Evolutionary conservation across 30 jellyfish, hydroid and myxozoan genomes (phyloP).

Genomic region (Turritopsis dohrnii): DNA sequence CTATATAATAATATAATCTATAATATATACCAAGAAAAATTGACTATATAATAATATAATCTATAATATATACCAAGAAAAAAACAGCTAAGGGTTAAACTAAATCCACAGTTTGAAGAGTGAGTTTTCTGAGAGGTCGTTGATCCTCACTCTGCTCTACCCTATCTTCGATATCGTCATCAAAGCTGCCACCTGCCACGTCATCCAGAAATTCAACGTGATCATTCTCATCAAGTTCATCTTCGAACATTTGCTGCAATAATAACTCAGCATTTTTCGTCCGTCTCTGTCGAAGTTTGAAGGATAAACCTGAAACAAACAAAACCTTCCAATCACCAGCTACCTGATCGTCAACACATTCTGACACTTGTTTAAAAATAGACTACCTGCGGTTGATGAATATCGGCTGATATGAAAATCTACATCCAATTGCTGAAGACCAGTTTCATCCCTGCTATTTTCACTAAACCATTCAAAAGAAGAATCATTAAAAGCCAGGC

Average conservation of each 20-base stretch:
- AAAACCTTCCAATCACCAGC: too few relatives aligned
- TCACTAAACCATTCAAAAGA: too few relatives aligned
- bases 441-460: not conserved
- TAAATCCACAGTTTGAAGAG: conserved; percentile 58
- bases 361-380: too few relatives aligned
- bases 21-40: not conserved
- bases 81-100: too few relatives aligned
- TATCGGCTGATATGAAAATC: conserved; percentile 58
- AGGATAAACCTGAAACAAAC: conserved; percentile 58
- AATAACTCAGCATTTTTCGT: conserved; percentile 88
- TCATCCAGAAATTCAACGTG: not conserved
- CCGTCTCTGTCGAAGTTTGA: conserved; percentile 55
- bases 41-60: too few relatives aligned
- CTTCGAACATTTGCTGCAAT: conserved; percentile 97
- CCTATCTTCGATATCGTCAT: conserved; percentile 70
- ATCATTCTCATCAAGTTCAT: conserved; percentile 87
- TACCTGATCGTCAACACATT: too few relatives aligned
- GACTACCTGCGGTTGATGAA: conserved; percentile 11
- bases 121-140: conserved; percentile 37
- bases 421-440: conserved; percentile 51
- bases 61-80: not conserved
- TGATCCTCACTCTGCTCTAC: conserved; percentile 37
- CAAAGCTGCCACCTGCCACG: conserved; percentile 57
- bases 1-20: too few relatives aligned
- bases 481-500: too few relatives aligned